Evolutionary conservation across 2,113 vertebrate genomes (phyloP).

Genomic region (Colossoma macropomum): DNA sequence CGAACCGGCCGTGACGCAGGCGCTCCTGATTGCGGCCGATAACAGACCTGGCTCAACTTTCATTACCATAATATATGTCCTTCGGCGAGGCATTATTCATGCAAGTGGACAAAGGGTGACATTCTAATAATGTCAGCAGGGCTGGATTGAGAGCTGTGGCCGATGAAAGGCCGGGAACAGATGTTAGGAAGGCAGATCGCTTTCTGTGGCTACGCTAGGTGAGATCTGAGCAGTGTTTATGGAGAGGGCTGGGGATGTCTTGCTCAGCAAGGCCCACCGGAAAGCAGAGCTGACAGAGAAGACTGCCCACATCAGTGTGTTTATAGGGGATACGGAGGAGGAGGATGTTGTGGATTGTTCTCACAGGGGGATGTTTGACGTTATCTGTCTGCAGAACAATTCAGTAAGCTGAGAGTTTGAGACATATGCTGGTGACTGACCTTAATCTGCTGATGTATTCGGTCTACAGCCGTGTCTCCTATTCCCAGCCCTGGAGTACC

Average conservation of each 20-base stretch:
- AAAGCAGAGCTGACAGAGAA: background rate
- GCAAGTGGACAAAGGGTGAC: slow-evolving; percentile 61
- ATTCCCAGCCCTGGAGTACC: background rate
- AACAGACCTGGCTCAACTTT: slow-evolving; percentile 48
- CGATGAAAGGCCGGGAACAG: slow-evolving; percentile 24
- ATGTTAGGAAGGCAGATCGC: slow-evolving; percentile 21
- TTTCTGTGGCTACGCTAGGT: slow-evolving; percentile 16
- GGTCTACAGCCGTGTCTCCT: background rate
- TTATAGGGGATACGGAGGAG: background rate
- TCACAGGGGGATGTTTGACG: slow-evolving; percentile 8
- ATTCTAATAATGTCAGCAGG: slow-evolving; percentile 63
- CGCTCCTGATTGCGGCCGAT: slow-evolving; percentile 53
- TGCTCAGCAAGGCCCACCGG: background rate
- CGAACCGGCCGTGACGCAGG: slow-evolving; percentile 46
- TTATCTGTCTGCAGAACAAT: slow-evolving; percentile 5
- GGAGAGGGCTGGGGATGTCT: background rate
- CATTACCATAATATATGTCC: slow-evolving; percentile 63
- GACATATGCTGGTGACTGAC: background rate
- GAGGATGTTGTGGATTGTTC: background rate
- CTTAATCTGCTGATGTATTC: background rate
- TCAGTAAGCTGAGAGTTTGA: slow-evolving; percentile 1
- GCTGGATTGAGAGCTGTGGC: slow-evolving; percentile 11
- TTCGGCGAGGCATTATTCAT: slow-evolving; percentile 54
- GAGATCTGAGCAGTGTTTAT: background rate
- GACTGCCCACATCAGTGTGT: background rate